Conservation (phyloP, 2,797 vertebrate genomes). For the Muscicapa striata region DNA sequence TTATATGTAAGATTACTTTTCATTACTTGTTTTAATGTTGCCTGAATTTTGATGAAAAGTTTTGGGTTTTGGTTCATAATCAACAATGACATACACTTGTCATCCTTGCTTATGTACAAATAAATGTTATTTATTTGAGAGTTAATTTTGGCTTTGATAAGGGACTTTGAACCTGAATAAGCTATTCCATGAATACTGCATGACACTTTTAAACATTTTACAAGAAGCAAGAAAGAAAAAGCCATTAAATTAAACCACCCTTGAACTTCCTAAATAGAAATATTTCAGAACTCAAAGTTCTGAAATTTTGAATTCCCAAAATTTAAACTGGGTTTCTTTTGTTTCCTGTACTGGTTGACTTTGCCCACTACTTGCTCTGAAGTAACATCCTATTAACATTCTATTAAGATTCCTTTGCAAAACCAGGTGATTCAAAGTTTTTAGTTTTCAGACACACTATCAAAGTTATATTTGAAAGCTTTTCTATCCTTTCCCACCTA, state of each 20-base stretch:
- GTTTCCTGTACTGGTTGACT: not conserved
- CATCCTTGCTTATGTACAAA: not conserved
- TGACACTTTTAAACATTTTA: not conserved
- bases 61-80: not conserved
- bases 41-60: not conserved
- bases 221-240: not conserved
- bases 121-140: not conserved
- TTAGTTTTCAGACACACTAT: not conserved
- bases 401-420: not conserved
- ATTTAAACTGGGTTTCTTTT: not conserved
- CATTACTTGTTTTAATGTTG: not conserved
- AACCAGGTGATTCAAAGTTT: not conserved
- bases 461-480: not conserved
- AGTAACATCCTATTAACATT: not conserved
- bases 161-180: not conserved
- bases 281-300: not conserved
- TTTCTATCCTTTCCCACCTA: not conserved
- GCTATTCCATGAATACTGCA: not conserved
- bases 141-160: not conserved
- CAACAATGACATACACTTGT: not conserved
- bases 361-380: not conserved
- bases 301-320: not conserved
- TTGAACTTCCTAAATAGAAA: not conserved
- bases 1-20: not conserved
- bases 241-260: not conserved